Percentiles rank a stretch among this genome's conserved stretches.
phyloP scores from a whole-genome alignment of 2,113 vertebrate species.

The Pogona vitticeps region DNA sequence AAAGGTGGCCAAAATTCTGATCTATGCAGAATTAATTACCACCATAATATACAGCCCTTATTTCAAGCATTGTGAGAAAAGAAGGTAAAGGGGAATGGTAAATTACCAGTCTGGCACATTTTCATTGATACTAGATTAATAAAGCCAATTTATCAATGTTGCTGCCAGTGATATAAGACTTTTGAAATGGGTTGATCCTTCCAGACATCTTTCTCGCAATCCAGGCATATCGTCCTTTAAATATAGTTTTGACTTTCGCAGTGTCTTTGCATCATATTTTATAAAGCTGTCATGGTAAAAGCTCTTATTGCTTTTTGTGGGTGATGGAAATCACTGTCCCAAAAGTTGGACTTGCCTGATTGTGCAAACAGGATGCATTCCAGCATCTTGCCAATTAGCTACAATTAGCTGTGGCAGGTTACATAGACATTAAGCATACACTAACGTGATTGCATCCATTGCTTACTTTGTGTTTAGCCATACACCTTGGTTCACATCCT shows the following conservation, averaged over 20 bases:
- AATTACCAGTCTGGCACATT: background rate
- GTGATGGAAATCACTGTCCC: too few relatives aligned
- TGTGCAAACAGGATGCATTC: too few relatives aligned
- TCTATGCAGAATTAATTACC: background rate
- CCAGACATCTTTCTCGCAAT: background rate
- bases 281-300: background rate
- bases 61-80: background rate
- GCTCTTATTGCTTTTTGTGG: background rate
- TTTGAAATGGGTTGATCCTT: background rate
- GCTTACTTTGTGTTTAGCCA: too few relatives aligned
- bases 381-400: too few relatives aligned
- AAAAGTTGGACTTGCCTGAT: too few relatives aligned
- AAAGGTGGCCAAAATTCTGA: background rate
- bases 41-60: background rate
- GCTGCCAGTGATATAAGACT: background rate
- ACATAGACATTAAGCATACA: too few relatives aligned
- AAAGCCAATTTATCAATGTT: background rate
- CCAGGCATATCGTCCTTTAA: background rate
- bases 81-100: background rate
- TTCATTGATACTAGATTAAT: background rate
- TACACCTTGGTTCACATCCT: too few relatives aligned
- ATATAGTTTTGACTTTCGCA: background rate
- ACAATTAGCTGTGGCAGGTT: too few relatives aligned
- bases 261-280: background rate
- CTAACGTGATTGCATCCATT: too few relatives aligned